Conservation (phyloP, 2,797 vertebrate genomes). For the Coregonus suidteri region DNA sequence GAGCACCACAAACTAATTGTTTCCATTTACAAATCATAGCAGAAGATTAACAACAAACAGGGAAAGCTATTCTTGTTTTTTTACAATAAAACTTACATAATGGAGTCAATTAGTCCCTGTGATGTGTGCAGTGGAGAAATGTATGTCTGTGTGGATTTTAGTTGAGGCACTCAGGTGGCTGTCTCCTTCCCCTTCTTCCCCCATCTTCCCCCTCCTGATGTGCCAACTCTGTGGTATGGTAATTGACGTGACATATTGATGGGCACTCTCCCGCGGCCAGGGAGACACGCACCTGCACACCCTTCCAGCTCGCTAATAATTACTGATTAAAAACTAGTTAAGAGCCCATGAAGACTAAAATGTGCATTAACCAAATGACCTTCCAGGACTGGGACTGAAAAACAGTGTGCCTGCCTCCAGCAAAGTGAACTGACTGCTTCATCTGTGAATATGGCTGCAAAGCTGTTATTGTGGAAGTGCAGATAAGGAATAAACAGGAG, state of each 20-base stretch:
- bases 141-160: constrained; percentile 32
- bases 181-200: constrained; percentile 56
- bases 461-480: constrained; percentile 53
- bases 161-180: constrained; percentile 74
- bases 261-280: constrained; percentile 76
- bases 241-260: constrained; percentile 86
- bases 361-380: constrained; percentile 88
- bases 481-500: constrained; percentile 50
- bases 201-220: constrained; percentile 63
- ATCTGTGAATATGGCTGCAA: constrained; percentile 33
- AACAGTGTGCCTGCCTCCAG: constrained; percentile 50
- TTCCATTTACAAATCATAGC: not conserved
- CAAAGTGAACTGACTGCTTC: constrained; percentile 54
- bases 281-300: constrained; percentile 67
- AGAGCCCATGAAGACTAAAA: constrained; percentile 89
- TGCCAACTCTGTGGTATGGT: constrained; percentile 65
- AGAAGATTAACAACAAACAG: not conserved
- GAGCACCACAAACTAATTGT: not conserved
- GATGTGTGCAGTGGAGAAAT: constrained; percentile 56
- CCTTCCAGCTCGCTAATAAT: constrained; percentile 85
- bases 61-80: not conserved
- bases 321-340: constrained; percentile 95
- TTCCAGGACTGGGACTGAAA: constrained; percentile 69
- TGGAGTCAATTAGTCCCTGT: not conserved
- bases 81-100: not conserved